Evolutionary conservation across 2,113 vertebrate genomes (phyloP).

Genomic region (Triplophysa tibetana): DNA sequence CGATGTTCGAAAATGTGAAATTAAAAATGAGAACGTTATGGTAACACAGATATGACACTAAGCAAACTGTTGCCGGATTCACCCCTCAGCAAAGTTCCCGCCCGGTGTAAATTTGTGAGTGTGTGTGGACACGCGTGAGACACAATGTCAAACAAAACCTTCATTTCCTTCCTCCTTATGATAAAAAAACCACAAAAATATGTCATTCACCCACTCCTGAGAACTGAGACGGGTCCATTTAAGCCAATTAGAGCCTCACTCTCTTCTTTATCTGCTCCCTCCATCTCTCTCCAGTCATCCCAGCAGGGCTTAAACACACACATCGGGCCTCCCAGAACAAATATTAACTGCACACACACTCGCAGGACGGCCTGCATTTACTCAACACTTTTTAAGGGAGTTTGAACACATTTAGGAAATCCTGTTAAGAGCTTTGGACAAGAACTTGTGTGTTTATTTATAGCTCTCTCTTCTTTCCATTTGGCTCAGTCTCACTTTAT

Average conservation of each 20-base stretch:
- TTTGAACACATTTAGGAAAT: constrained; percentile 64
- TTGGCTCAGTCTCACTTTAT: constrained; percentile 28
- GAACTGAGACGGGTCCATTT: constrained; percentile 53
- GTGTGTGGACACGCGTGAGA: constrained; percentile 38
- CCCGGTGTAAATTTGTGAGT: background rate
- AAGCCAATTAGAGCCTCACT: constrained; percentile 67
- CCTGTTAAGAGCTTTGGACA: constrained; percentile 58
- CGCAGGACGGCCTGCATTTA: constrained; percentile 12
- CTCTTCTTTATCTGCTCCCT: constrained; percentile 58
- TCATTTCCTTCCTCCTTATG: constrained; percentile 30
- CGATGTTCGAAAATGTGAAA: no score
- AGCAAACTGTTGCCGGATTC: background rate
- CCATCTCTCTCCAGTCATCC: constrained; percentile 58
- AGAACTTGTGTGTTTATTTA: constrained; percentile 15
- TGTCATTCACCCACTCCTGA: constrained; percentile 6
- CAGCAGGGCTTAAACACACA: constrained; percentile 73
- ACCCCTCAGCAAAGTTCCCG: background rate
- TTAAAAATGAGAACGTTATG: no score
- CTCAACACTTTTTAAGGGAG: constrained; percentile 54
- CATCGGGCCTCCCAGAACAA: constrained; percentile 64
- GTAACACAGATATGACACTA: no score
- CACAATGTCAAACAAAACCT: constrained; percentile 42
- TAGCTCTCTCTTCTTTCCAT: background rate
- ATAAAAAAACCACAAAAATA: background rate
- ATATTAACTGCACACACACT: constrained; percentile 62